Conservation (phyloP, 2,113 vertebrate genomes). For the Pheucticus melanocephalus region DNA sequence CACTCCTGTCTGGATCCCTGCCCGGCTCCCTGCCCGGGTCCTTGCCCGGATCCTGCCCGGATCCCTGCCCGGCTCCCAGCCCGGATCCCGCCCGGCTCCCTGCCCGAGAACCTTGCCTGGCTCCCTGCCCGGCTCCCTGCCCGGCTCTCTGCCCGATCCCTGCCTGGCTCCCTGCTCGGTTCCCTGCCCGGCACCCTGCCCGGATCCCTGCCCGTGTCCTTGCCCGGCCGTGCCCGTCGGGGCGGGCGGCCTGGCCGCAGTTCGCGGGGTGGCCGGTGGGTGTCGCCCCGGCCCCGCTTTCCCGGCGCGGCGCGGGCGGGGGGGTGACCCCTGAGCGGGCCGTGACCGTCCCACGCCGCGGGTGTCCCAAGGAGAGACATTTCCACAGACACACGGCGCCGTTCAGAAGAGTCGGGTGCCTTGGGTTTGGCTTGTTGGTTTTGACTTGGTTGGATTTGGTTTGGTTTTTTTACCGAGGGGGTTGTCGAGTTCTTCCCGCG, state of each 20-base stretch:
- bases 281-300: conserved; percentile 64
- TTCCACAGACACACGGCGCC: not conserved
- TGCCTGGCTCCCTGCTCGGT: not conserved
- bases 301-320: not conserved
- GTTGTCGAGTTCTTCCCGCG: not conserved
- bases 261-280: conserved; percentile 58
- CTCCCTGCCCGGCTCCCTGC: not conserved
- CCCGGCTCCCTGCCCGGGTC: not conserved
- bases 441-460: not conserved
- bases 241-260: conserved; percentile 12
- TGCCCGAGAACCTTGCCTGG: no score
- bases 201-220: no score
- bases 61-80: not conserved
- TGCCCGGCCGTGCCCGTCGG: not conserved
- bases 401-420: not conserved
- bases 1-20: not conserved
- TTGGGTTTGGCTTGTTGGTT: not conserved
- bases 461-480: not conserved
- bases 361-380: not conserved
- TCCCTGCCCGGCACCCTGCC: not conserved
- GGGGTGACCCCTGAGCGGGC: not conserved
- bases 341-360: not conserved
- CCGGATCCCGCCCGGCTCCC: not conserved
- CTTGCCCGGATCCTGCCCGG: not conserved
- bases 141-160: no score